Conservation (phyloP, 2,888 invertebrate species). For the Agelastica alni region DNA sequence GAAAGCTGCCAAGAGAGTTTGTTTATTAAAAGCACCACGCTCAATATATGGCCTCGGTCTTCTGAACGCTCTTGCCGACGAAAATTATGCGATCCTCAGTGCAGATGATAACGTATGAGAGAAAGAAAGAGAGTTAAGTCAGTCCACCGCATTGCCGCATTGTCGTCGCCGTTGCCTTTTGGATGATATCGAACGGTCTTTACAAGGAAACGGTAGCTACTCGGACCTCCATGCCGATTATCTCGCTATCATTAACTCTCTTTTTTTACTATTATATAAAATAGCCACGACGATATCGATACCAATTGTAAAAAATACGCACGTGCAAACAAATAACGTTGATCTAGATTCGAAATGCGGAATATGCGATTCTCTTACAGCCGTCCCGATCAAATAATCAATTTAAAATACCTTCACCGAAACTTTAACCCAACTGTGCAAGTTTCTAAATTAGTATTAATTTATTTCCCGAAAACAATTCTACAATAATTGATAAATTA, state of each 20-base stretch:
- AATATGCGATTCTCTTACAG: too few species aligned
- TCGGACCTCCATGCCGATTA: slow-evolving; percentile 39
- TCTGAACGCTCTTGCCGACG: slow-evolving; percentile 36
- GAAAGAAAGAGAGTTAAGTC: slow-evolving; percentile 26
- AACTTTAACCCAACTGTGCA: too few species aligned
- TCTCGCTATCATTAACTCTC: slow-evolving; percentile 38
- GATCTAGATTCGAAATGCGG: slow-evolving; percentile 25
- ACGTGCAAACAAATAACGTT: slow-evolving; percentile 27
- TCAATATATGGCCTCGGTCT: slow-evolving; percentile 39
- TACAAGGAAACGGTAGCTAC: slow-evolving; percentile 40
- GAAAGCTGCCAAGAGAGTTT: slow-evolving; percentile 38
- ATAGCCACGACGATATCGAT: slow-evolving; percentile 29
- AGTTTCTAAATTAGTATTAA: too few species aligned
- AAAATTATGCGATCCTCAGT: slow-evolving; percentile 36
- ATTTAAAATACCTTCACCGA: too few species aligned
- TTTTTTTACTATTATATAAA: slow-evolving; percentile 31
- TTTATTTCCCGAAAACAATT: too few species aligned
- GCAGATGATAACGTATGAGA: slow-evolving; percentile 38
- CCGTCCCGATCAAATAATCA: too few species aligned
- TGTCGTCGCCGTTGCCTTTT: slow-evolving; percentile 30
- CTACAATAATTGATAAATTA: too few species aligned
- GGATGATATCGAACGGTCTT: slow-evolving; percentile 37
- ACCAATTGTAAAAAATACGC: slow-evolving; percentile 27
- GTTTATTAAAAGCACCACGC: slow-evolving; percentile 39
- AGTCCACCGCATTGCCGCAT: too few species aligned